Evolutionary conservation across 2,113 vertebrate genomes (phyloP), one percentile per base, ranked within the genome.

Genomic region (Aramus guarauna): DNA sequence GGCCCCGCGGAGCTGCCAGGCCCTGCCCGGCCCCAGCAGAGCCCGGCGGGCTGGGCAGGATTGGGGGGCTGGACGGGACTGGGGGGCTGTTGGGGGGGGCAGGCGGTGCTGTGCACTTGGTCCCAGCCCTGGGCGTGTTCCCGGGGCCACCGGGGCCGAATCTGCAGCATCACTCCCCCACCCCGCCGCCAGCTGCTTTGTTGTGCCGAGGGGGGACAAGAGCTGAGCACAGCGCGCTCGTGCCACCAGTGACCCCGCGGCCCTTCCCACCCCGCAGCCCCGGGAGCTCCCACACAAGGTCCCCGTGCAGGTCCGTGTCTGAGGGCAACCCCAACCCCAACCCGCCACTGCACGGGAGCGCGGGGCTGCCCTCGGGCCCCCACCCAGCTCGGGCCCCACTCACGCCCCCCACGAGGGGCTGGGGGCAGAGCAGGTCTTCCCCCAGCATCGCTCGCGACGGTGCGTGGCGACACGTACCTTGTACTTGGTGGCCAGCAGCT

Each of bases 401-500:
- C 56, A 15, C 17, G 15, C 39, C 20, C 5, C 53, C 43, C 52
- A 6, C 1, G 0, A 41, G 56, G 27, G 17, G 32, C 47, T 39
- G 68, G 34, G 45, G 45, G 29, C 50, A 16, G 66, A 9, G 58
- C 39, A 22, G 72, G 8, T 8, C 36, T 18, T 29, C 12, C 37
- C 69, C 39, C 21, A 0, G 37, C 32, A 5, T 15, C 1, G 0
- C 43, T 17, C 6, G 0, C 19, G 4, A 34, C 0, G 16, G 5
- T 0, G 3, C 1, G 2, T 4, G 67, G 34, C 3, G 17, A 15
- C 68, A 30, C 91, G 39, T 97, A 99, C 99, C 99, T 99, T 99
- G 97, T 99, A 99, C 95, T 99, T 99, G 96, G 99, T 98, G 1
- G 99, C 99, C 30, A 99, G 98, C 45, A 99, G 98, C 85, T 99